Base-by-base conservation (phyloP, 2,113 vertebrate species). In the Muntiacus muntjak region DNA sequence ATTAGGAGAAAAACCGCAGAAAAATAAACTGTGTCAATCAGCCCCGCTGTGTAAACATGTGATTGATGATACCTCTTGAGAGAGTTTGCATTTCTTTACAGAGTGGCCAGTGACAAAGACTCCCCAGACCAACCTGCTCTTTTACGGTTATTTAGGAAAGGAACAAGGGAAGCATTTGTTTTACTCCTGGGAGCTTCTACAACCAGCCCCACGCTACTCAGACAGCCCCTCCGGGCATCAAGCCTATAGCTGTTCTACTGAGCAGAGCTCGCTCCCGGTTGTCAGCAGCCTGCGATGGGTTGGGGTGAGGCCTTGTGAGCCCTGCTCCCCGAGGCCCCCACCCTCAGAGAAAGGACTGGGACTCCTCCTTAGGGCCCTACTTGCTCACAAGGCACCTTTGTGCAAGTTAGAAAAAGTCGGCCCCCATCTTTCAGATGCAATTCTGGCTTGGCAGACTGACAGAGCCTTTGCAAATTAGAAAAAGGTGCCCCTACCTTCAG, bases 1-100 rank as follows among this genome's bases (percentile, higher is more conserved):
- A 96, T 95, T 94, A 97, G 84, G 78, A 94, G 84, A 88, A 98
- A 97, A 97, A 92, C 97, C 91, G 0, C 97, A 97, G 93, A 88
- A 98, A 97, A 98, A 98, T 97, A 98, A 98, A 97, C 96, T 47
- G 5, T 95, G 97, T 98, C 98, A 96, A 93, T 98, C 97, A 98
- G 64, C 54, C 95, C 95, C 76, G 81, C 98, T 97, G 93, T 96
- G 89, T 94, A 93, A 98, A 98, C 84, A 97, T 82, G 87, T 91
- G 60, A 55, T 78, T 50, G 64, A 87, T 86, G 95, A 90, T 97
- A 97, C 96, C 96, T 97, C 96, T 60, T 52, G 76, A 96, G 97
- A 95, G 60, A 90, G 97, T 90, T 91, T 47, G 45, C 92, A 71
- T 86, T 96, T 97, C 95, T 97, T 96, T 96, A 95, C 26, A 60